A percentile compares a stretch with the other conserved stretches of the same genome.
phyloP scores from a whole-genome alignment of 2,113 vertebrate species.

The Phrynosoma blainvillii region DNA sequence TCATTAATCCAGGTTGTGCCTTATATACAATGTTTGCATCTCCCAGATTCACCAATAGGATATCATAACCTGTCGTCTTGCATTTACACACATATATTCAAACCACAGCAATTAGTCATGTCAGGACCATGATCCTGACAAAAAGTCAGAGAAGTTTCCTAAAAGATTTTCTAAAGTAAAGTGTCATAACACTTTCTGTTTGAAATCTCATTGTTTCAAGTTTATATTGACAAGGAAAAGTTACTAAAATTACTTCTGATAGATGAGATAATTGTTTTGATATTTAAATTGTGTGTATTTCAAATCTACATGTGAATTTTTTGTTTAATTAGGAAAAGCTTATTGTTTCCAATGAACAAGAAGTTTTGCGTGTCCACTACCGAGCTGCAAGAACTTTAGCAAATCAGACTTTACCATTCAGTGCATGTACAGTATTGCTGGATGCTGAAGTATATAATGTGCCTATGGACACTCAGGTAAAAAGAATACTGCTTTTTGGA shows the following conservation, averaged over 20 bases:
- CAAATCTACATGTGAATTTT: constrained; percentile 21
- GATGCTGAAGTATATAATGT: constrained; percentile 98
- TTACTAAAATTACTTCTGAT: not conserved
- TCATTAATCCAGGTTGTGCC: no score
- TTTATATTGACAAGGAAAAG: not conserved
- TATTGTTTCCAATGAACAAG: constrained; percentile 98
- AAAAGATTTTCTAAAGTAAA: not conserved
- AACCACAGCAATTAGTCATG: no score
- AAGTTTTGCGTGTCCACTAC: constrained; percentile 96
- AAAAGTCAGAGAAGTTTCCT: not conserved
- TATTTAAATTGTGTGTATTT: constrained; percentile 26
- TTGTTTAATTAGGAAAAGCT: constrained; percentile 89
- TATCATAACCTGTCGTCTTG: no score
- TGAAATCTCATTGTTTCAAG: not conserved
- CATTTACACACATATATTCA: no score
- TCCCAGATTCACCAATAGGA: no score
- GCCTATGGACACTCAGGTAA: constrained; percentile 94
- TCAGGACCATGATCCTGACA: no score
- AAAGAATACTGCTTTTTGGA: not conserved
- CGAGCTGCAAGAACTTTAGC: constrained; percentile 95
- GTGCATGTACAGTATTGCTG: constrained; percentile 95
- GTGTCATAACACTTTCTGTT: not conserved
- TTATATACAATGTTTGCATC: no score
- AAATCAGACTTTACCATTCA: constrained; percentile 97
- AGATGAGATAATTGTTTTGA: not conserved